Percentiles rank a stretch among this genome's conserved stretches.
These are phyloP conservation scores for Lytechinus variegatus DNA, from an alignment of 35 echinoderm and acorn worm genomes.

Conservation along the genomic window DNA sequence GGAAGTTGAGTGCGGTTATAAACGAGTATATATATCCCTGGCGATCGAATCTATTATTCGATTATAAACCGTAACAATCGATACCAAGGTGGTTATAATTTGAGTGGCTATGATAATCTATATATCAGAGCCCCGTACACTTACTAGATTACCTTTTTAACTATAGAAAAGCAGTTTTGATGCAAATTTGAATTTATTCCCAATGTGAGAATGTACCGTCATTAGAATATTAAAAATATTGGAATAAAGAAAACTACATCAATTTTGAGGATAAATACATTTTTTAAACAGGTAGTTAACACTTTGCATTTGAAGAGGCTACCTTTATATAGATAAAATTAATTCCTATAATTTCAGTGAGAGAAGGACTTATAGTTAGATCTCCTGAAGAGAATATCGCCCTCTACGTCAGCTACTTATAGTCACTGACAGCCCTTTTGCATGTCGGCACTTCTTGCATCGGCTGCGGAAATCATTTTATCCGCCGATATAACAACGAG, in stretches of 20 bases:
- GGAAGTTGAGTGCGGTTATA: not conserved
- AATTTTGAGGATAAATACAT: not conserved
- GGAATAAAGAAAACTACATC: not conserved
- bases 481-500: not conserved
- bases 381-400: not conserved
- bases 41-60: not conserved
- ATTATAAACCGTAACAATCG: not conserved
- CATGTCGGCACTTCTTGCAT: not conserved
- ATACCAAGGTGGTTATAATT: conserved; percentile 11
- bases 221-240: not conserved
- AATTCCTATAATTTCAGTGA: not conserved
- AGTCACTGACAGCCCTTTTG: not conserved
- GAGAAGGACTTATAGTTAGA: not conserved
- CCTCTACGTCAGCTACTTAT: not conserved
- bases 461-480: not conserved
- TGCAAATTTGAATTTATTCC: not conserved
- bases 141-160: not conserved
- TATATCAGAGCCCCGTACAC: not conserved
- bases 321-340: not conserved
- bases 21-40: not conserved
- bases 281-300: not conserved
- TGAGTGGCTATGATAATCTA: conserved; percentile 6
- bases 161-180: not conserved
- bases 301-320: conserved; percentile 3
- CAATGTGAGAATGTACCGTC: not conserved